phyloP scores from a whole-genome alignment of 2,113 vertebrate genomes.

The Gallinago jamesoni region DNA sequence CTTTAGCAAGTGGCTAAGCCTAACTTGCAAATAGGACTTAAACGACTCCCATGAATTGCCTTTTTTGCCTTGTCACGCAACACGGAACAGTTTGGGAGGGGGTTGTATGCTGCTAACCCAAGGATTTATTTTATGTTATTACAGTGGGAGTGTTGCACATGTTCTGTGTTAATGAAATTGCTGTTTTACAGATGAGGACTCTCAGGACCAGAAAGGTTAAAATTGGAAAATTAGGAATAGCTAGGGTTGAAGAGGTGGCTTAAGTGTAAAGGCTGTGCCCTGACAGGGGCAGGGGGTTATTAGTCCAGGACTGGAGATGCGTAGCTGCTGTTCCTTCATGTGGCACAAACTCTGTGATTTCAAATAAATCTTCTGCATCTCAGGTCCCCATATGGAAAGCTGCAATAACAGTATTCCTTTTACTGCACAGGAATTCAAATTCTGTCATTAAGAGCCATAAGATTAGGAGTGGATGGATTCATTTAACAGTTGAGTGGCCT shows the following conservation, averaged over 20 bases:
- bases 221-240: not conserved
- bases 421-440: not conserved
- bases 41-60: not conserved
- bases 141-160: not conserved
- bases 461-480: not conserved
- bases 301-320: not conserved
- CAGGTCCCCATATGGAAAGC: not conserved
- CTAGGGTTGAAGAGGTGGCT: not conserved
- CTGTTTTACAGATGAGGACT: not conserved
- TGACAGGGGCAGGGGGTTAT: not conserved
- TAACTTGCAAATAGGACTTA: not conserved
- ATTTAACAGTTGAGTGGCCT: not conserved
- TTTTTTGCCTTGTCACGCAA: not conserved
- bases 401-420: not conserved
- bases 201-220: not conserved
- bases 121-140: not conserved
- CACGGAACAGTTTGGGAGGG: not conserved
- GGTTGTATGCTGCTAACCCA: not conserved
- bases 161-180: not conserved
- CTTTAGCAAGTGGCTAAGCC: not conserved
- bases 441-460: not conserved
- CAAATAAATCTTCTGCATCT: not conserved
- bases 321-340: not conserved
- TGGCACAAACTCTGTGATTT: not conserved
- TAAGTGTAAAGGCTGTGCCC: not conserved